A percentile compares a stretch with the other conserved stretches of the same genome.
Conservation (phyloP, 2,888 invertebrate genomes). For the Perizoma affinitatum region DNA sequence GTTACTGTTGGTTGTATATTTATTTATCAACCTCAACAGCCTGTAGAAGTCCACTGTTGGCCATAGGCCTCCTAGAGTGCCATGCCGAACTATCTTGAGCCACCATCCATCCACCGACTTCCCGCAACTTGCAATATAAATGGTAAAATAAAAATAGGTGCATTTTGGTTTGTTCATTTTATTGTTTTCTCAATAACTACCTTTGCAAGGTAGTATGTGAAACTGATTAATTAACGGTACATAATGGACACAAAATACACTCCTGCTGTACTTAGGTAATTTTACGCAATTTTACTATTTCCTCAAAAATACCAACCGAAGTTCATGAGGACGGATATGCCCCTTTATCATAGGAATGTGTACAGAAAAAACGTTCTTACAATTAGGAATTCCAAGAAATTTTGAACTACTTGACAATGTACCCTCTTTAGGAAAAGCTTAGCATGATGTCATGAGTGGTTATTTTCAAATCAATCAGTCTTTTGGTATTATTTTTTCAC, state of each 20-base stretch:
- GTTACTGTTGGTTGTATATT: too few species aligned
- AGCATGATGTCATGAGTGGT: constrained; percentile 72
- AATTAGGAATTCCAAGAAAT: constrained; percentile 76
- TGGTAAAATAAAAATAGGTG: constrained; percentile 19
- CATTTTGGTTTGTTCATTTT: constrained; percentile 51
- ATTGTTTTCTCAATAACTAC: constrained; percentile 71
- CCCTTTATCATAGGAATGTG: constrained; percentile 58
- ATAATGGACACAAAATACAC: constrained; percentile 70
- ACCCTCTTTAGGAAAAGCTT: constrained; percentile 73
- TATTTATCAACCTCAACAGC: too few species aligned
- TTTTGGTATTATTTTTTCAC: neutral
- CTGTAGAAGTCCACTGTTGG: too few species aligned
- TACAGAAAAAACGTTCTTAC: constrained; percentile 71
- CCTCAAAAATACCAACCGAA: constrained; percentile 37
- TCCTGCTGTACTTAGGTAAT: constrained; percentile 36
- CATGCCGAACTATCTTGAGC: too few species aligned
- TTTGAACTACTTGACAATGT: constrained; percentile 71
- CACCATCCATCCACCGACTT: too few species aligned
- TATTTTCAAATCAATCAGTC: constrained; percentile 24
- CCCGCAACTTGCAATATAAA: too few species aligned
- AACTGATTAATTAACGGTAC: constrained; percentile 56
- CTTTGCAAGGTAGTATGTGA: constrained; percentile 75
- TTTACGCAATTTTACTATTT: constrained; percentile 29
- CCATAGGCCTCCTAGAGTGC: too few species aligned
- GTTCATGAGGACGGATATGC: constrained; percentile 66